phyloP scores from a whole-genome alignment of 2,797 vertebrate species.

The Huso huso region DNA sequence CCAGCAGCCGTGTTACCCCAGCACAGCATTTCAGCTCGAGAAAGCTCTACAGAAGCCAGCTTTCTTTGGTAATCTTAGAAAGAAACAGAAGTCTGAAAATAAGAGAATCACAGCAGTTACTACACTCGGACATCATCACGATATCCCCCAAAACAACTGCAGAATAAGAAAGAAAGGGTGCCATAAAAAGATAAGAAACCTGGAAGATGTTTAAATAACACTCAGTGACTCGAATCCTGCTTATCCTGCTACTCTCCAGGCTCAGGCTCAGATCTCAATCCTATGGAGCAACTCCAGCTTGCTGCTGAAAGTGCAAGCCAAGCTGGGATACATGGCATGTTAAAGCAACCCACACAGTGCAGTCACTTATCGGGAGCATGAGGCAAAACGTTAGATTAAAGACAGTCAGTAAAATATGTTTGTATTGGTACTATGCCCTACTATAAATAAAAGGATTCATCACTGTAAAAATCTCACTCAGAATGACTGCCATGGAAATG shows the following conservation, averaged over 20 bases:
- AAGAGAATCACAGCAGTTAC: not conserved
- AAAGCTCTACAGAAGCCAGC: slow-evolving; percentile 40
- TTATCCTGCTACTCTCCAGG: slow-evolving; percentile 44
- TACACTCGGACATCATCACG: not conserved
- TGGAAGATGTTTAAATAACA: slow-evolving; percentile 48
- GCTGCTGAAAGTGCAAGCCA: slow-evolving; percentile 13
- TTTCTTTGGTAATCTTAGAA: slow-evolving; percentile 48
- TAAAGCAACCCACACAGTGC: no score
- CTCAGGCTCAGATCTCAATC: slow-evolving; percentile 12
- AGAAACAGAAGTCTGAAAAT: slow-evolving; percentile 39
- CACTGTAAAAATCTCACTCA: no score
- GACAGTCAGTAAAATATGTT: no score
- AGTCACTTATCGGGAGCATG: no score
- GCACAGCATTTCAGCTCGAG: slow-evolving; percentile 74
- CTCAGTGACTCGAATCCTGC: slow-evolving; percentile 46
- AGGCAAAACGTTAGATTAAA: no score
- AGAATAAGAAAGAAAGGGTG: slow-evolving; percentile 18
- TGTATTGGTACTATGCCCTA: no score
- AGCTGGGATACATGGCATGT: not conserved
- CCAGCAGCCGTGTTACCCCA: slow-evolving; percentile 90
- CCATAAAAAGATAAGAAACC: slow-evolving; percentile 25
- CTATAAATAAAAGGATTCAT: no score
- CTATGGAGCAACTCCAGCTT: slow-evolving; percentile 23
- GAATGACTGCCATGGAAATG: no score
- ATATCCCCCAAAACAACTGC: not conserved